A percentile compares a stretch with the other conserved stretches of the same genome.
Evolutionary conservation across 2,888 invertebrate species (phyloP).

Genomic region (Trilocha varians): DNA sequence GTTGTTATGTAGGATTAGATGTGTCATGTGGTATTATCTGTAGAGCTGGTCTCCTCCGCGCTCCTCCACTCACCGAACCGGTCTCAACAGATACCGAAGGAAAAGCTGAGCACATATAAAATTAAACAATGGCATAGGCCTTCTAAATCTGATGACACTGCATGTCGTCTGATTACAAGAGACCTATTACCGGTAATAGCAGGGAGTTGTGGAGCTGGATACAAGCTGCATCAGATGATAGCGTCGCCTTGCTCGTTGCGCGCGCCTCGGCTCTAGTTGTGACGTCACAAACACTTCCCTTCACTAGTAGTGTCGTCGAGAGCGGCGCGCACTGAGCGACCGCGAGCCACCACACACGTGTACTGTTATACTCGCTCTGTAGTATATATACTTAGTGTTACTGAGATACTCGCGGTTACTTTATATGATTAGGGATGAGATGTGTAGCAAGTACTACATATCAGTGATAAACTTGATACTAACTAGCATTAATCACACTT

Average conservation of each 20-base stretch:
- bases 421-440: too few species aligned
- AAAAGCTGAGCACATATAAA: not conserved
- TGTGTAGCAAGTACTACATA: not conserved
- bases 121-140: not conserved
- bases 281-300: not conserved
- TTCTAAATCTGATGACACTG: too few species aligned
- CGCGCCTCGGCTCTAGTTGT: not conserved
- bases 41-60: not conserved
- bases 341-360: not conserved
- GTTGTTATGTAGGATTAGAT: not conserved
- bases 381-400: not conserved
- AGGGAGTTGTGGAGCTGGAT: not conserved
- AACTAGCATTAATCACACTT: not conserved
- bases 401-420: not conserved
- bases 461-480: not conserved
- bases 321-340: conserved; percentile 3
- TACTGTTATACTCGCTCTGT: too few species aligned
- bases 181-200: too few species aligned
- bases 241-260: conserved; percentile 3
- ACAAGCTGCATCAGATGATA: not conserved
- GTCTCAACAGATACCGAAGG: not conserved
- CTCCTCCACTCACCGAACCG: not conserved
- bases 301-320: not conserved
- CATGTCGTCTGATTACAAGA: too few species aligned
- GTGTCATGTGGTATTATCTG: not conserved